Percentiles rank a stretch among this genome's conserved stretches.
Evolutionary conservation across 2,113 vertebrate species (phyloP).

Genomic region (Orientallactaga bullata): DNA sequence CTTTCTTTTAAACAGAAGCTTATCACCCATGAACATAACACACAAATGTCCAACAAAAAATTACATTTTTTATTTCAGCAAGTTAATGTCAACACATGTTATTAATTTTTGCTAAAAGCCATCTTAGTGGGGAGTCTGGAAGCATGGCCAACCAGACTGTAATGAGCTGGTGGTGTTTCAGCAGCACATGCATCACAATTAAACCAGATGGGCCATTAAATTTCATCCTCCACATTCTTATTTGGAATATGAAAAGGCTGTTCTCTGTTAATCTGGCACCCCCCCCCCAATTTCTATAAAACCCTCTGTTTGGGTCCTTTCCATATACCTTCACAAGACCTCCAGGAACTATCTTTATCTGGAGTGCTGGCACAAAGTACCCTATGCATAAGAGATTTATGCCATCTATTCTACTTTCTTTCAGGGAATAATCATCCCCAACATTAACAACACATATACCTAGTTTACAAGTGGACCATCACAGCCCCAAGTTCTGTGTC

Average conservation of each 20-base stretch:
- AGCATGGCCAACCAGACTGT: background rate
- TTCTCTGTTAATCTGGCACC: background rate
- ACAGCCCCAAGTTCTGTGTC: background rate
- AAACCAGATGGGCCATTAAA: slow-evolving; percentile 57
- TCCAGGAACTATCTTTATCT: background rate
- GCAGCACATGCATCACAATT: background rate
- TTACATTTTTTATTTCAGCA: slow-evolving; percentile 57
- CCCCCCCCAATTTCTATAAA: background rate
- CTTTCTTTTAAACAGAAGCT: slow-evolving; percentile 65
- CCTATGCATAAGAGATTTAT: background rate
- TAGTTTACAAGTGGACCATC: background rate
- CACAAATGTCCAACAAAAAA: slow-evolving; percentile 64
- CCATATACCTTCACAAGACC: background rate
- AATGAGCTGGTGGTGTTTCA: slow-evolving; percentile 62
- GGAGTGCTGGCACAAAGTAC: background rate
- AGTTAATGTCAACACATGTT: slow-evolving; percentile 47
- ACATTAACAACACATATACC: background rate
- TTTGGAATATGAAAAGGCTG: background rate
- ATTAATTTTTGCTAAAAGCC: slow-evolving; percentile 73
- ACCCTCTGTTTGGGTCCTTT: background rate
- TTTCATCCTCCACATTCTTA: slow-evolving; percentile 25
- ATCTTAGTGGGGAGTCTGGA: slow-evolving; percentile 46
- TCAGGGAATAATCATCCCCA: background rate
- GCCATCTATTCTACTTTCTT: background rate
- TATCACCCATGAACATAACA: slow-evolving; percentile 43